Base-by-base conservation (phyloP, 2,888 invertebrate species). In the Thymelicus acteon region DNA sequence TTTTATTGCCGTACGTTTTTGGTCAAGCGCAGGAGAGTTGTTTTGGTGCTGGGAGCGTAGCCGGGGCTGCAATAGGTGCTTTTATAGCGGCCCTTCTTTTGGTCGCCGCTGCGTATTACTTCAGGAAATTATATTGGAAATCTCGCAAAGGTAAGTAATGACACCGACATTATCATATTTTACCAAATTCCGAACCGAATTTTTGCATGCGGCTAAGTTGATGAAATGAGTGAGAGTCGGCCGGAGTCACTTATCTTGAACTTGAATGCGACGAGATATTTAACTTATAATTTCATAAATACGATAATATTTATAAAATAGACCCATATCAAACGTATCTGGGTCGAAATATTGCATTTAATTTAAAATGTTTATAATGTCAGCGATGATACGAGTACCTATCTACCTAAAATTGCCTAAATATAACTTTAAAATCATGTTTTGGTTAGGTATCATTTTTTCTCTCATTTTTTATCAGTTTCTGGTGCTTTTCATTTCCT, bases 61-160 rank as follows among this genome's bases (percentile, higher is more conserved):
- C 96, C 72, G 95, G 96, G 72, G 95, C 96, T 76, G 96, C 96
- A 73, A 94, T 96, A 78, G 95, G 96, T 79, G 96, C 96, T 77
- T 95, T 96, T 83, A 83, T 96, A 77, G 95, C 95, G 77, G 96
- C 96, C 77, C 88, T 95, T 72, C 85, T 96, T 69, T 87, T 96
- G 71, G 91, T 95, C 49, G 95, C 92, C 68, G 91, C 94, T 54
- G 94, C 92, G 72, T 95, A 93, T 81, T 91, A 95, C 81, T 85
- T 95, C 78, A 95, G 95, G 86, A 94, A 94, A 84, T 90, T 95
- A 79, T 95, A 95, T 91, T 95, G 95, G 90, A 95, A 95, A 80
- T 94, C 95, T 75, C 94, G 93, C 73, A 93, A 94, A 93, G 94
- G 94, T 95, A 87, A 87, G 93, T 79, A 60, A 24, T 62, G 61